Percentiles rank a stretch among this genome's conserved stretches.
Conservation (phyloP, 2,797 vertebrate species). For the Jordanella pulchra region DNA sequence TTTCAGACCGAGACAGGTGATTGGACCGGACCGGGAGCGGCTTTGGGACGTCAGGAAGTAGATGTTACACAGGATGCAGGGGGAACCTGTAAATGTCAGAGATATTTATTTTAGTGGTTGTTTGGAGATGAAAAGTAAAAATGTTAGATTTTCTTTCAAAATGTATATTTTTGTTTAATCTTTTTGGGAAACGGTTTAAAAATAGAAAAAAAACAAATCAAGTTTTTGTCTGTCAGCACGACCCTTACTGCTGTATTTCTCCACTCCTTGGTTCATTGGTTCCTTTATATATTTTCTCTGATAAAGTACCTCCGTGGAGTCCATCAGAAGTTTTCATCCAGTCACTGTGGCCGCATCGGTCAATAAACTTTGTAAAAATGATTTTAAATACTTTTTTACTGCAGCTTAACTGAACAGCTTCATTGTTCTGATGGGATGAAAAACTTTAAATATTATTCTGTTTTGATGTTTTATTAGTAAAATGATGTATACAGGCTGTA, state of each 20-base stretch:
- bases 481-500: not conserved
- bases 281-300: not conserved
- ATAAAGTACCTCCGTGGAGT: not conserved
- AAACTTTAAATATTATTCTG: no score
- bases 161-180: not conserved
- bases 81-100: constrained; percentile 26
- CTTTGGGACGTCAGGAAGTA: constrained; percentile 56
- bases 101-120: constrained; percentile 25
- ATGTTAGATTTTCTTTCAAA: not conserved
- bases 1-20: constrained; percentile 53
- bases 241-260: not conserved
- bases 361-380: not conserved
- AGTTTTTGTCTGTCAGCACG: not conserved
- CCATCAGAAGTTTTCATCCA: not conserved
- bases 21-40: constrained; percentile 47
- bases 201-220: no score
- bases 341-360: not conserved
- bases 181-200: no score
- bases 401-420: no score
- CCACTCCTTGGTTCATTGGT: not conserved
- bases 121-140: constrained; percentile 2
- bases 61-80: constrained; percentile 47
- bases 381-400: not conserved
- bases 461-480: no score
- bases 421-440: no score